Evolutionary conservation across 2,888 invertebrate genomes (phyloP), one percentile per base, ranked within the genome.

Genomic region (Ptilodon capucinus): DNA sequence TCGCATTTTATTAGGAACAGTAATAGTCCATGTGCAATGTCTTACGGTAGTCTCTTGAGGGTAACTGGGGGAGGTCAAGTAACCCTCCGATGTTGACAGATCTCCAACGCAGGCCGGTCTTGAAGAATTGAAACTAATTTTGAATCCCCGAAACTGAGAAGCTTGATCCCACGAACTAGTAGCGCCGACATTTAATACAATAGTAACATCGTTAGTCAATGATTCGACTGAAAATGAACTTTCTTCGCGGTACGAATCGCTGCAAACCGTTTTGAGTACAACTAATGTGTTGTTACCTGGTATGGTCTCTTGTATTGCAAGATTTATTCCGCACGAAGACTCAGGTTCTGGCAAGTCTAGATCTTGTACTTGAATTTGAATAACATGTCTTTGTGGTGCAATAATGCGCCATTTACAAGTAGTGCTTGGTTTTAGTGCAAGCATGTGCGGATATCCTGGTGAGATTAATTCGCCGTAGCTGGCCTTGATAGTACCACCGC

Each of bases 361-460:
- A 47, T 71, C 83, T 54, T 74, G 73, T 2, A 79, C 68, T 51
- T 65, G 61, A 28, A 90, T 67, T 40, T 63, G 58, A 13, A 85
- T 77, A 13, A 75, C 59, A 46, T 69, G 67, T 38, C 69, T 63
- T 2, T 72, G 60, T 4, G 63, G 39, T 6, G 92, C 92, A 52
- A 92, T 84, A 17, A 98, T 89, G 49, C 89, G 90, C 95, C 97
- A 98, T 40, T 92, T 91, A 76, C 98, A 98, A 18, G 94, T 87
- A 4, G 92, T 74, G 51, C 93, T 93, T 36, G 77, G 77, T 1
- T 91, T 91, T 54, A 94, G 93, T 19, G 81, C 63, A 17, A 81
- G 72, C 51, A 86, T 64, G 16, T 83, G 76, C 0, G 96, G 96
- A 71, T 93, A 94, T 54, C 93, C 92, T 0, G 96, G 96, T 6